These are phyloP conservation scores for Dreissena polymorpha DNA, from an alignment of 1,140 invertebrate species.

Conservation along the genomic window DNA sequence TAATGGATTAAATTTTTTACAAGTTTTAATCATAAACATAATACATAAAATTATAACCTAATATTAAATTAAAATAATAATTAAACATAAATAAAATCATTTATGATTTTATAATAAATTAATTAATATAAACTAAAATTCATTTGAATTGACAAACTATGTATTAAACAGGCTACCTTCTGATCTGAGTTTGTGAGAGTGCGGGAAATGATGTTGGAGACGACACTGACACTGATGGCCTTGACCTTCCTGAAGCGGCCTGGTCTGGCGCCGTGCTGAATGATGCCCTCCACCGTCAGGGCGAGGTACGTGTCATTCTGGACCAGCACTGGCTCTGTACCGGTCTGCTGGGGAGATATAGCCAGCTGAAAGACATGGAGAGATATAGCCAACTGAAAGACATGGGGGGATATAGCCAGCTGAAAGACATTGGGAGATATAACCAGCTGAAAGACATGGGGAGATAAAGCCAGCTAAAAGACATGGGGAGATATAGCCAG, in stretches of 20 bases:
- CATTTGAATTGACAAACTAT: too few species aligned
- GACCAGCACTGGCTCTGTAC: constrained; percentile 88
- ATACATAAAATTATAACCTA: too few species aligned
- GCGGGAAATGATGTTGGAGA: constrained; percentile 82
- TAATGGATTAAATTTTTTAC: too few species aligned
- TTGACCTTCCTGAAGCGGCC: constrained; percentile 86
- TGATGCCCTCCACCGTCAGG: constrained; percentile 92
- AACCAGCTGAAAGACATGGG: too few species aligned
- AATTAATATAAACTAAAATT: too few species aligned
- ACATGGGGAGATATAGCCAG: not conserved
- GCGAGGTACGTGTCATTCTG: constrained; percentile 89
- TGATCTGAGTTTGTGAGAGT: constrained; percentile 23
- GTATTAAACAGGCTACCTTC: constrained; percentile 43
- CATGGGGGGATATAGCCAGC: too few species aligned
- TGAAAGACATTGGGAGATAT: too few species aligned
- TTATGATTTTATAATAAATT: too few species aligned
- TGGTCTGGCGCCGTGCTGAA: constrained; percentile 84
- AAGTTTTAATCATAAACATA: too few species aligned
- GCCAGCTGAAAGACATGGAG: constrained; percentile 81
- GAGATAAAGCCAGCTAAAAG: not conserved
- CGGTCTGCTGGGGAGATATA: constrained; percentile 90
- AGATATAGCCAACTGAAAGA: too few species aligned
- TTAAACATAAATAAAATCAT: too few species aligned
- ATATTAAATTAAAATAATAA: too few species aligned
- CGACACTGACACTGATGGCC: constrained; percentile 86